Evolutionary conservation across 1,140 invertebrate species (phyloP).

Genomic region (Drosophila leontia): DNA sequence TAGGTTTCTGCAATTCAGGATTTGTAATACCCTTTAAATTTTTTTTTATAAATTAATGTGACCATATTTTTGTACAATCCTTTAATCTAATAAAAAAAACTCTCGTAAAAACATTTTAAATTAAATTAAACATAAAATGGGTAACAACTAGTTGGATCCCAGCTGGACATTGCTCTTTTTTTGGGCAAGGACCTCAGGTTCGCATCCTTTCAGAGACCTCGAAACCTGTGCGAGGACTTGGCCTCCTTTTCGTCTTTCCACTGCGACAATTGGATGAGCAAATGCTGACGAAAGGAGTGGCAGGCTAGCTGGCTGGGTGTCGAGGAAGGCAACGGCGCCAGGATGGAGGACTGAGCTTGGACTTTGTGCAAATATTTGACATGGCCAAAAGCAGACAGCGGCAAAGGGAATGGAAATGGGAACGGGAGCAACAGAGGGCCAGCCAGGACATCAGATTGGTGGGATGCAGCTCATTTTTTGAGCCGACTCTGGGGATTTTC

Average conservation of each 20-base stretch:
- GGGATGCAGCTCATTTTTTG: slow-evolving; percentile 69
- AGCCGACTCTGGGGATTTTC: slow-evolving; percentile 48
- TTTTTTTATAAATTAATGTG: not conserved
- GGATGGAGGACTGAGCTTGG: slow-evolving; percentile 36
- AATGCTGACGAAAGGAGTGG: slow-evolving; percentile 50
- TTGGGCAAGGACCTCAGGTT: slow-evolving; percentile 42
- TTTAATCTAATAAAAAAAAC: not conserved
- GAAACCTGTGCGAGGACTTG: slow-evolving; percentile 29
- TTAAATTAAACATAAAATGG: not conserved
- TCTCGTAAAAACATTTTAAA: too few species aligned
- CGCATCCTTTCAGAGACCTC: slow-evolving; percentile 2
- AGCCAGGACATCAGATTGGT: slow-evolving; percentile 1
- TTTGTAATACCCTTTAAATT: not conserved
- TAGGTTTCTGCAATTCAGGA: too few species aligned
- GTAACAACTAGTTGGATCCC: not conserved
- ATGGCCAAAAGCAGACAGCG: slow-evolving; percentile 61
- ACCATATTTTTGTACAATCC: not conserved
- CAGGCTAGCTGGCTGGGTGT: slow-evolving; percentile 3
- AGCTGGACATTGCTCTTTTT: slow-evolving; percentile 52
- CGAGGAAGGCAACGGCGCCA: not conserved
- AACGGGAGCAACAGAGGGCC: not conserved
- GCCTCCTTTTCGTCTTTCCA: slow-evolving; percentile 29
- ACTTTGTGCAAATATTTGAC: slow-evolving; percentile 79
- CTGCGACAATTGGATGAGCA: slow-evolving; percentile 53
- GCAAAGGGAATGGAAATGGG: slow-evolving; percentile 10